phyloP scores from a whole-genome alignment of 1,140 invertebrate species.

The Polypedilum pembai region DNA sequence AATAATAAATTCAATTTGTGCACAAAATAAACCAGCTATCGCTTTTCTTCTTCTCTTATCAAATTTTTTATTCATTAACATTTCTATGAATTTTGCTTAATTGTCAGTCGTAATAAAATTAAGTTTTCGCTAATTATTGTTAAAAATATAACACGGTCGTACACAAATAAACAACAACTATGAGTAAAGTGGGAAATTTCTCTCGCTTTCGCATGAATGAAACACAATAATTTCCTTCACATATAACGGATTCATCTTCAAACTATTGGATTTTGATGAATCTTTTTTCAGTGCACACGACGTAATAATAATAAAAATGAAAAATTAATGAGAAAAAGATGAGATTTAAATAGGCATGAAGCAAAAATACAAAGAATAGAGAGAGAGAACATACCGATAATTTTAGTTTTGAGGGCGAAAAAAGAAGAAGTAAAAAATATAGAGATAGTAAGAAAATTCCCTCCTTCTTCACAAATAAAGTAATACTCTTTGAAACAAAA shows the following conservation, averaged over 20 bases:
- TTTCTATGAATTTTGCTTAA: neutral
- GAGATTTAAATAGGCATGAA: neutral
- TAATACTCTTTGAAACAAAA: no score
- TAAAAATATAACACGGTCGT: neutral
- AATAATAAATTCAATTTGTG: neutral
- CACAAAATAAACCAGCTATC: neutral
- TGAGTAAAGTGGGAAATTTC: neutral
- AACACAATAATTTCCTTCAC: neutral
- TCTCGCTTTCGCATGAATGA: neutral
- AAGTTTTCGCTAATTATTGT: constrained; percentile 5
- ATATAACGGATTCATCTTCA: neutral
- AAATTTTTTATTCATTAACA: neutral
- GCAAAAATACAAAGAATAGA: no score
- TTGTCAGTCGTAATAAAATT: neutral
- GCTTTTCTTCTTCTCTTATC: neutral
- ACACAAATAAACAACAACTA: neutral
- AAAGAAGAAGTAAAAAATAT: no score
- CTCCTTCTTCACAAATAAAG: no score
- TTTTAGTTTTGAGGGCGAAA: no score
- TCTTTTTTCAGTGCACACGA: neutral
- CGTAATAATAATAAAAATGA: constrained; percentile 6
- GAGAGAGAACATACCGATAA: no score
- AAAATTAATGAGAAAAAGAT: neutral
- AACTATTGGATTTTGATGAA: neutral
- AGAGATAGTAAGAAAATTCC: no score